A percentile compares a stretch with the other conserved stretches of the same genome.
Evolutionary conservation across 2,797 vertebrate species (phyloP).

Genomic region (Chaenodraco wilsoni): DNA sequence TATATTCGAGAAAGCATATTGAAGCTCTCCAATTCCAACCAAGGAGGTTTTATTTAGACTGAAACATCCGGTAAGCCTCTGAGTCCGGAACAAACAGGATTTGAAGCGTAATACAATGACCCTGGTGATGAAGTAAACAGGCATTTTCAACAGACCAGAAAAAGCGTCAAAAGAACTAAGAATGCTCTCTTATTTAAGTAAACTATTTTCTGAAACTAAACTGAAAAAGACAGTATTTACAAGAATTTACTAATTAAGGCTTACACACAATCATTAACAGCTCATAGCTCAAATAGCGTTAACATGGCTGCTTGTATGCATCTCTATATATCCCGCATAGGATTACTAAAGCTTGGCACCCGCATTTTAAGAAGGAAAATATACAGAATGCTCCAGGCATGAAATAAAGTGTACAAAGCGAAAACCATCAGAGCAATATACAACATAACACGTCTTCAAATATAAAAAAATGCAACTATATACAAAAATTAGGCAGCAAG

Average conservation of each 20-base stretch:
- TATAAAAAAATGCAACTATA: slow-evolving; percentile 49
- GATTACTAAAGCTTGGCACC: slow-evolving; percentile 8
- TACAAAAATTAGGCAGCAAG: slow-evolving; percentile 47
- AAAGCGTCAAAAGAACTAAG: not conserved
- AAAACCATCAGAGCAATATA: slow-evolving; percentile 4
- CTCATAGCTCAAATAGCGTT: slow-evolving; percentile 15
- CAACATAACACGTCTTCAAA: slow-evolving; percentile 40
- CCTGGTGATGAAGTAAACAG: not conserved
- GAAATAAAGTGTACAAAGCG: slow-evolving; percentile 31
- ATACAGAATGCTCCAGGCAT: slow-evolving; percentile 61
- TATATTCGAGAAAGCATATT: not conserved
- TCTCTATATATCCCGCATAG: slow-evolving; percentile 27
- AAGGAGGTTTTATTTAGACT: slow-evolving; percentile 26
- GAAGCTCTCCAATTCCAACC: not conserved
- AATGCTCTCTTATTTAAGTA: not conserved
- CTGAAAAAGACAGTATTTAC: slow-evolving; percentile 19
- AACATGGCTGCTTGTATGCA: slow-evolving; percentile 15
- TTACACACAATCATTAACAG: slow-evolving; percentile 9
- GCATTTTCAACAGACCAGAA: not conserved
- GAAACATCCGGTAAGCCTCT: slow-evolving; percentile 1
- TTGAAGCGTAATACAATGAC: not conserved
- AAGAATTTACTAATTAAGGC: not conserved
- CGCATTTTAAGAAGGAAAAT: slow-evolving; percentile 16
- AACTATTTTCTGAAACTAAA: not conserved
- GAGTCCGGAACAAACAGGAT: slow-evolving; percentile 6